Evolutionary conservation across 2,888 invertebrate genomes (phyloP).

Genomic region (Apotomis capreana): DNA sequence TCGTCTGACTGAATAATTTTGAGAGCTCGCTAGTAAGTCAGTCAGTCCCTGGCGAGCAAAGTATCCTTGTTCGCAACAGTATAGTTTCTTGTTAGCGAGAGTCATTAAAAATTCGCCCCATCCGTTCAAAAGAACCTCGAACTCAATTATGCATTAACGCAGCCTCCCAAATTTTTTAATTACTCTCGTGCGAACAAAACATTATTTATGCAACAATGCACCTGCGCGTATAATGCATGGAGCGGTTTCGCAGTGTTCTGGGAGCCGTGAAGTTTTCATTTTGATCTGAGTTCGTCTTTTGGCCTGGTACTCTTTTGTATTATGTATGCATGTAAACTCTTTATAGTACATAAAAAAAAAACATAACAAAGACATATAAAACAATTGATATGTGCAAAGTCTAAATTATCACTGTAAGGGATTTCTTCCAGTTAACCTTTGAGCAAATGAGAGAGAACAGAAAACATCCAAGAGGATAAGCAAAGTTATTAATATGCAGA

Average conservation of each 20-base stretch:
- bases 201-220: slow-evolving; percentile 48
- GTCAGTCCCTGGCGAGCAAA: background rate
- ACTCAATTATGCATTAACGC: slow-evolving; percentile 37
- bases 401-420: too few relatives aligned
- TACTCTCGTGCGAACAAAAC: slow-evolving; percentile 48
- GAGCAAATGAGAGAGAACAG: too few relatives aligned
- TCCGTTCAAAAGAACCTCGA: slow-evolving; percentile 11
- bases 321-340: too few relatives aligned
- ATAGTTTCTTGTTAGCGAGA: slow-evolving; percentile 2
- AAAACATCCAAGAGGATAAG: too few relatives aligned
- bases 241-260: slow-evolving; percentile 8
- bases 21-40: background rate
- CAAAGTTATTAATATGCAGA: too few relatives aligned
- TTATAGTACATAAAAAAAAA: too few relatives aligned
- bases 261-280: slow-evolving; percentile 4
- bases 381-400: background rate
- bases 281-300: background rate
- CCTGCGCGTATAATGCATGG: slow-evolving; percentile 39
- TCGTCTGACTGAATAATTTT: too few relatives aligned
- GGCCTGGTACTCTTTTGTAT: background rate
- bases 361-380: background rate
- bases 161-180: slow-evolving; percentile 49
- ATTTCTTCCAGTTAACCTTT: too few relatives aligned
- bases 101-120: slow-evolving; percentile 21
- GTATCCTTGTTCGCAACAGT: background rate